Evolutionary conservation across 2,113 vertebrate genomes (phyloP), one percentile per base, ranked within the genome.

Genomic region (Pomatorhinus ruficollis): DNA sequence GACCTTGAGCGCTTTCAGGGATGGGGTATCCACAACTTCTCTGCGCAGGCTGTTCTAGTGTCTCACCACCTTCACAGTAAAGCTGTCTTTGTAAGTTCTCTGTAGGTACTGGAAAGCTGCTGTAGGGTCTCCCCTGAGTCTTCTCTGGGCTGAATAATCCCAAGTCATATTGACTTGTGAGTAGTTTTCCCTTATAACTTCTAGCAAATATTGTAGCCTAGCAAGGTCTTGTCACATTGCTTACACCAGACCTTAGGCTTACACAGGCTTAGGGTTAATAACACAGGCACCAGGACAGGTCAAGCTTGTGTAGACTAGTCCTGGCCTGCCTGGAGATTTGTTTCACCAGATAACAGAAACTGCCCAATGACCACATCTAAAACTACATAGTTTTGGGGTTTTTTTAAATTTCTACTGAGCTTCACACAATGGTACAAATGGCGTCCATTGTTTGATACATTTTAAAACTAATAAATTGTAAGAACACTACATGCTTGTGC

Each of bases 401-500:
- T 28, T 64, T 54, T 70, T 59, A 40, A n/a, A 27, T 22, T 87
- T 77, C 65, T 69, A 49, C 27, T 72, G 71, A 35, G 9, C 18
- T 77, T 87, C 64, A 16, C 25, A 27, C 5, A 63, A 5, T 49
- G 0, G 0, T 69, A 35, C 12, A 83, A 64, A 83, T 42, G 40
- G 12, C 15, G 63, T 33, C 27, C 39, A 35, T 16, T 37, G 5
- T 27, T 86, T 23, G 5, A 47, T 25, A 14, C 12, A 63, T 83
- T 77, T 83, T 56, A 33, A 15, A 72, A 60, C 2, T 6, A 45
- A 76, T 61, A 75, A 42, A 76, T 28, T 64, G 20, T 42, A 63
- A 60, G 21, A 80, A 47, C 16, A 21, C 0, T 1, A n/a, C 27
- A 56, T 12, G 9, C 44, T 50, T 37, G 10, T 37, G 16, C 52